These are phyloP conservation scores for Coilia nasus DNA, from an alignment of 2,797 vertebrate species.

Conservation along the genomic window DNA sequence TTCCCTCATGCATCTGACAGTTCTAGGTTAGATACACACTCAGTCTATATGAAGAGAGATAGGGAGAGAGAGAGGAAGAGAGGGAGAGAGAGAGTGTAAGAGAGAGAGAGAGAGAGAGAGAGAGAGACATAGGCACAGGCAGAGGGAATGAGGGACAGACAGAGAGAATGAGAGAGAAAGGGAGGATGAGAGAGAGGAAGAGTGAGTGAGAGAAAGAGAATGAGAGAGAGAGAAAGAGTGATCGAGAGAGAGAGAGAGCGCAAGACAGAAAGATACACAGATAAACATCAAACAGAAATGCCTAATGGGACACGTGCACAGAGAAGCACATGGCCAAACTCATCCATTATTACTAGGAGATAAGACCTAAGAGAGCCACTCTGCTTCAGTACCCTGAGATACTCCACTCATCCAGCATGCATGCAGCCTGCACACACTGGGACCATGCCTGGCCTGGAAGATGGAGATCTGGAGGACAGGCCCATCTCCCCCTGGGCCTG, in stretches of 20 bases:
- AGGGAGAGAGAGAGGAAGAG: not conserved
- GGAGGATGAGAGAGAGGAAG: no score
- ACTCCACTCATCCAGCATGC: constrained; percentile 16
- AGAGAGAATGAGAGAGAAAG: not conserved
- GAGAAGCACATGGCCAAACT: not conserved
- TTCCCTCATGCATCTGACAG: constrained; percentile 21
- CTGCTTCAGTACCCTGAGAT: constrained; percentile 24
- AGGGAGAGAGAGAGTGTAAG: not conserved
- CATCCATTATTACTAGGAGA: constrained; percentile 35
- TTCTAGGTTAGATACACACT: constrained; percentile 30
- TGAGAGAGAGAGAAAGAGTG: no score
- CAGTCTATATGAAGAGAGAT: not conserved
- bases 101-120: not conserved
- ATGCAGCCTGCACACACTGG: constrained; percentile 8
- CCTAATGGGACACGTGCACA: not conserved
- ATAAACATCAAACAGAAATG: not conserved
- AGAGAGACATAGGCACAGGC: not conserved
- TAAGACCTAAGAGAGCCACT: constrained; percentile 35
- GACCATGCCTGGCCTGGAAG: not conserved
- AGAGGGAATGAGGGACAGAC: no score
- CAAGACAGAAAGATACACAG: not conserved
- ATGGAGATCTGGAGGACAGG: constrained; percentile 24
- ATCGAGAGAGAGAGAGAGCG: no score
- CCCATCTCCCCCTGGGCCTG: not conserved
- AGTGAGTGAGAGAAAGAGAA: no score